These are phyloP conservation scores for Listronotus bonariensis DNA, from an alignment of 1,140 invertebrate species.

Conservation along the genomic window DNA sequence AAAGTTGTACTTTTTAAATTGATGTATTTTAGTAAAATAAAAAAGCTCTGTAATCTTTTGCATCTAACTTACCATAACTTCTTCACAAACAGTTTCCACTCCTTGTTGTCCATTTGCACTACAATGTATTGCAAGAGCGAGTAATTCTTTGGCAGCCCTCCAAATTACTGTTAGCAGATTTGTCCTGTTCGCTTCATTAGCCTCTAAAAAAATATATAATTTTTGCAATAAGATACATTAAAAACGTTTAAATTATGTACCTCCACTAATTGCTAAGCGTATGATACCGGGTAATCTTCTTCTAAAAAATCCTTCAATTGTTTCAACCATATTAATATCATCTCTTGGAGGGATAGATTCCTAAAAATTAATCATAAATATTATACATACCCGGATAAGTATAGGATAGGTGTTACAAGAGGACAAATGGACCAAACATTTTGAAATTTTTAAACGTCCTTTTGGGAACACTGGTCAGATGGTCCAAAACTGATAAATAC, in stretches of 20 bases:
- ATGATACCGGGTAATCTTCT: constrained; percentile 46
- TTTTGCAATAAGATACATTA: constrained; percentile 16
- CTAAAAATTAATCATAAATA: constrained; percentile 21
- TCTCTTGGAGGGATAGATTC: constrained; percentile 39
- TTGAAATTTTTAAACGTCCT: no score
- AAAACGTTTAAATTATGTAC: constrained; percentile 36
- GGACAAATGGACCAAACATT: no score
- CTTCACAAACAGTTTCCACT: constrained; percentile 46
- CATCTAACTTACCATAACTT: constrained; percentile 43
- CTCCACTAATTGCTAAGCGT: constrained; percentile 40
- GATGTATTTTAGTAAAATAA: background rate
- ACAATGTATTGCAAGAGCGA: constrained; percentile 44
- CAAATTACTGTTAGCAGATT: constrained; percentile 5
- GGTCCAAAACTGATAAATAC: no score
- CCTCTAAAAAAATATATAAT: background rate
- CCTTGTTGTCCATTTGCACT: constrained; percentile 46
- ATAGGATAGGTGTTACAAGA: no score
- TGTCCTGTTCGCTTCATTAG: background rate
- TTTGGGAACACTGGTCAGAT: no score
- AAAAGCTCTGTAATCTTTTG: background rate
- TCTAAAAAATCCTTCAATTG: constrained; percentile 46
- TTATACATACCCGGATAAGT: no score
- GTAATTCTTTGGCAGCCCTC: constrained; percentile 39
- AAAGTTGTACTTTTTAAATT: no score
- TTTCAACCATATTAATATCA: constrained; percentile 50